phyloP scores from a whole-genome alignment of 64 coral and sea anemone genomes.

The Stichodactyla helianthus region DNA sequence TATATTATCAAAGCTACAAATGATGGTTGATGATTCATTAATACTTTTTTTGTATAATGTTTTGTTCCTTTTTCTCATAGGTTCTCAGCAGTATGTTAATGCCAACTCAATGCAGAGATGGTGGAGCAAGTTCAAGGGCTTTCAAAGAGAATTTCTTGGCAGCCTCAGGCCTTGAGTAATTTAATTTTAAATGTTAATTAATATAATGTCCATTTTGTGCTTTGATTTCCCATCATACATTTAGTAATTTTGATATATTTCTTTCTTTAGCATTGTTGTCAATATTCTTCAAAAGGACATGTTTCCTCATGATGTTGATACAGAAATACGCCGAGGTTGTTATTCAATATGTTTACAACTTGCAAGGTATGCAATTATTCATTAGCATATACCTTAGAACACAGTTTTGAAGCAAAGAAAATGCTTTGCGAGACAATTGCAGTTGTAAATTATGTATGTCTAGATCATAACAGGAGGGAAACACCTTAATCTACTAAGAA shows the following conservation, averaged over 20 bases:
- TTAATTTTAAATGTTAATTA: neutral
- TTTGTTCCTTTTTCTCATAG: slow-evolving; percentile 19
- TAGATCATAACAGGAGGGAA: too few relatives aligned
- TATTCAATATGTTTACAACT: slow-evolving; percentile 92
- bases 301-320: slow-evolving; percentile 88
- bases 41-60: neutral
- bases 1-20: too few relatives aligned
- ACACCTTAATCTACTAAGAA: too few relatives aligned
- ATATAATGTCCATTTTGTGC: too few relatives aligned
- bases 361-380: slow-evolving; percentile 40
- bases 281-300: slow-evolving; percentile 92
- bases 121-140: slow-evolving; percentile 77
- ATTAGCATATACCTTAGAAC: neutral
- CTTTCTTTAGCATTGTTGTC: slow-evolving; percentile 57
- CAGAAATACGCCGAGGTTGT: slow-evolving; percentile 82
- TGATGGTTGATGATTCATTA: too few relatives aligned
- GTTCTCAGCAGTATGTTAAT: slow-evolving; percentile 88
- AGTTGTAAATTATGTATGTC: too few relatives aligned
- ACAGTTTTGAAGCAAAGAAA: neutral
- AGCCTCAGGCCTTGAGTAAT: slow-evolving; percentile 73
- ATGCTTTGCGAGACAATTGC: too few relatives aligned
- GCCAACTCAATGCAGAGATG: slow-evolving; percentile 83
- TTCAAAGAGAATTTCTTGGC: slow-evolving; percentile 88
- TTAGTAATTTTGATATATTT: neutral
- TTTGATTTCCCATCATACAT: neutral